Percentiles rank a stretch among this genome's conserved stretches.
Evolutionary conservation across 2,888 invertebrate species (phyloP).

Genomic region (Seira ritae): DNA sequence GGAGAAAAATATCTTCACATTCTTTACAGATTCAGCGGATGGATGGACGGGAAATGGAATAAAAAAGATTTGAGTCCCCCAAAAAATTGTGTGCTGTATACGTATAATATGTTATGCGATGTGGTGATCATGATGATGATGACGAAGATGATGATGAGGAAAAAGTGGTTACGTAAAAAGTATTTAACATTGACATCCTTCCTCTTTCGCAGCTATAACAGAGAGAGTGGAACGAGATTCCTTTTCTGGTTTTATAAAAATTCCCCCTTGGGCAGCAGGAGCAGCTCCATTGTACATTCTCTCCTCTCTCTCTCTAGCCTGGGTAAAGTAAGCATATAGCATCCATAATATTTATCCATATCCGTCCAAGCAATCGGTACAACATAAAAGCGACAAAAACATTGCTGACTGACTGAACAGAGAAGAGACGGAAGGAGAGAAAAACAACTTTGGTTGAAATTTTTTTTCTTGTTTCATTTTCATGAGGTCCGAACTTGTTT

Average conservation of each 20-base stretch:
- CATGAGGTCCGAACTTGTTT: constrained; percentile 35
- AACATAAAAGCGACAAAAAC: constrained; percentile 24
- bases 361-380: constrained; percentile 14
- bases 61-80: constrained; percentile 52
- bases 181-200: constrained; percentile 66
- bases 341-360: constrained; percentile 49
- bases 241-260: constrained; percentile 62
- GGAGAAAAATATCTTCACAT: constrained; percentile 59
- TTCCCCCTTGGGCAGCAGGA: constrained; percentile 60
- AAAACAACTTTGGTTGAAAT: constrained; percentile 61
- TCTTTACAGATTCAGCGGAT: constrained; percentile 54
- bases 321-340: constrained; percentile 24
- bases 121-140: constrained; percentile 46
- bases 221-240: constrained; percentile 59
- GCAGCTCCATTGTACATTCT: constrained; percentile 3
- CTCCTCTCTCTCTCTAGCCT: too few species aligned
- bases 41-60: constrained; percentile 64
- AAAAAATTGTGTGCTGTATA: constrained; percentile 46
- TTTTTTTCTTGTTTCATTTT: constrained; percentile 31
- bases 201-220: constrained; percentile 49
- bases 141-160: constrained; percentile 60
- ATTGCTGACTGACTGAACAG: constrained; percentile 24
- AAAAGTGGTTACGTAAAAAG: constrained; percentile 67
- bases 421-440: constrained; percentile 64
- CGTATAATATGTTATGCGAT: constrained; percentile 27